phyloP scores from a whole-genome alignment of 2,888 invertebrate species.

The Drosophila hamatofila region DNA sequence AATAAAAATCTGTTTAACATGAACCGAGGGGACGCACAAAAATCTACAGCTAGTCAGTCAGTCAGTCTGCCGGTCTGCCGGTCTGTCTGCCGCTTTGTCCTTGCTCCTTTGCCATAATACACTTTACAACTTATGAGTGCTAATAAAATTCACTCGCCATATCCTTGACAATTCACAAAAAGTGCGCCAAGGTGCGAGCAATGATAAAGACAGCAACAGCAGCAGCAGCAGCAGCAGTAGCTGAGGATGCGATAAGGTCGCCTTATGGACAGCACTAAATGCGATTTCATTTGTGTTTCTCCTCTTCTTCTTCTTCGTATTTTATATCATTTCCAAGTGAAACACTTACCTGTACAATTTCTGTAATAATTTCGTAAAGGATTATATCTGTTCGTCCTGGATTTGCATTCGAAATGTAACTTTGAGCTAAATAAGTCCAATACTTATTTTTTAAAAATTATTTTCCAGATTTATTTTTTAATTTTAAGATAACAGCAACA shows the following conservation, averaged over 20 bases:
- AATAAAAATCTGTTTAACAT: slow-evolving; percentile 81
- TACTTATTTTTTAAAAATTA: background rate
- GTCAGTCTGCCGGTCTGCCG: slow-evolving; percentile 22
- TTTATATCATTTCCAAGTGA: slow-evolving; percentile 48
- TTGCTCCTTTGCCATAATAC: slow-evolving; percentile 59
- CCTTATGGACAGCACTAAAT: slow-evolving; percentile 64
- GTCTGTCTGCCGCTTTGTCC: slow-evolving; percentile 34
- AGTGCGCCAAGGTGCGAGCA: slow-evolving; percentile 69
- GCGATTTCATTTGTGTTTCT: slow-evolving; percentile 67
- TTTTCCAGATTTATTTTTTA: background rate
- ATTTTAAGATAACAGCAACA: background rate
- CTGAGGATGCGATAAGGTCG: slow-evolving; percentile 14
- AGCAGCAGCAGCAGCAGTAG: background rate
- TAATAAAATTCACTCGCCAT: slow-evolving; percentile 77
- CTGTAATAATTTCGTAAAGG: slow-evolving; percentile 55
- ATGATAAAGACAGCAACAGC: slow-evolving; percentile 50
- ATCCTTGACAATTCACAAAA: slow-evolving; percentile 61
- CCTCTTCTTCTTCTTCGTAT: slow-evolving; percentile 7
- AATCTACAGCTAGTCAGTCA: slow-evolving; percentile 47
- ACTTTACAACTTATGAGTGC: slow-evolving; percentile 77
- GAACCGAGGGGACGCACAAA: slow-evolving; percentile 56
- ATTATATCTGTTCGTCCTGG: slow-evolving; percentile 20
- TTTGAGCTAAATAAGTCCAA: background rate
- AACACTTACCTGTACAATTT: slow-evolving; percentile 57
- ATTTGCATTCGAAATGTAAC: slow-evolving; percentile 18